Base-by-base conservation (phyloP, 2,797 vertebrate species). In the Gambusia yucatana region DNA sequence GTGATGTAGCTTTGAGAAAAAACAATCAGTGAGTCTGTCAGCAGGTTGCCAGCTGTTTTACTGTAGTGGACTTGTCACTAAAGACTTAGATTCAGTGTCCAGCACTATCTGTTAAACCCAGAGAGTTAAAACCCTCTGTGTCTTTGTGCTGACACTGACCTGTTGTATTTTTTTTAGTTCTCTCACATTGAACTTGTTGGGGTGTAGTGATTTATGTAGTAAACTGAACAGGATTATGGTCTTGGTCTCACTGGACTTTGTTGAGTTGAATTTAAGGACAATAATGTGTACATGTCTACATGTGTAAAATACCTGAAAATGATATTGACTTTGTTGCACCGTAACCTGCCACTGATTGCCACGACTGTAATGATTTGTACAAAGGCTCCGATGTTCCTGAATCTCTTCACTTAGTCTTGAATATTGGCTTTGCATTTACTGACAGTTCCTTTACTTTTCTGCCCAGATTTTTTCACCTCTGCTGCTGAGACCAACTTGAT, bases 391-490 rank as follows among this genome's bases (percentile, higher is more conserved):
- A 17, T 65, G 33, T 65, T 65, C 61, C 33, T 39, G 33, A 65
- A 39, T 25, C 36, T 43, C 52, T 44, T 41, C n/a, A 46, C n/a
- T 11, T 59, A 8, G 0, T 46, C 9, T 48, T 65, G 4, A 36
- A 67, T 57, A 36, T 50, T 50, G 16, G 2, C 39, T 43, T 67
- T 50, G 30, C 28, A 67, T 7, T 22, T 50, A 17, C 22, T 55
- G 20, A 52, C 4, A 22, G 1, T 36, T 44, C 1, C 65, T 28
- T 78, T 20, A 76, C 1, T 80, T 7, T 74, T 59, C 55, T 67
- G 0, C 85, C 30, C 86, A 97, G 96, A 96, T 67, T 95, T 96
- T 63, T 91, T 89, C 36, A 79, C 25, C 36, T 47, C 85, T 48
- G 6, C 87, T 17, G 65, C 48, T 41, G 90, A 94, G 77, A 82